Percentiles rank a stretch among this genome's conserved stretches.
phyloP scores from a whole-genome alignment of 2,113 vertebrate genomes.

The Pycnonotus jocosus region DNA sequence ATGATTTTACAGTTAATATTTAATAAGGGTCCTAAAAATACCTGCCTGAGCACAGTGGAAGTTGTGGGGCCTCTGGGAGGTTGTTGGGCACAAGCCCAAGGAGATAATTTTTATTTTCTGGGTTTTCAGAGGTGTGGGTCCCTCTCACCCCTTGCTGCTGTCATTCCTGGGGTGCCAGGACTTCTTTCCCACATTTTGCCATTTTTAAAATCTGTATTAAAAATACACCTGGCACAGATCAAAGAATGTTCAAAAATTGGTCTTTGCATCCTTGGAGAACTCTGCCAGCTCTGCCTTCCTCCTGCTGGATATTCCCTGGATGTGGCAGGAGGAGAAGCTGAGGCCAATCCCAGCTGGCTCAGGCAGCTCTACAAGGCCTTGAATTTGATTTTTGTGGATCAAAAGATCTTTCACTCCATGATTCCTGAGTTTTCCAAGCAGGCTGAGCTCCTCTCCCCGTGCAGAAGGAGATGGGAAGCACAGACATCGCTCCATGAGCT shows the following conservation, averaged over 20 bases:
- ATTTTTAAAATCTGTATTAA: neutral
- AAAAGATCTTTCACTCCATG: neutral
- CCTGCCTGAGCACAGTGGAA: neutral
- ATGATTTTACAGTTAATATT: neutral
- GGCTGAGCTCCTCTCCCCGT: neutral
- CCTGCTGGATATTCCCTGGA: accelerated
- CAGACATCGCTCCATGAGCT: accelerated
- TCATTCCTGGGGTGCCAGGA: neutral
- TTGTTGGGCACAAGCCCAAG: neutral
- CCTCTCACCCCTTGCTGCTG: neutral
- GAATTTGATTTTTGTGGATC: neutral
- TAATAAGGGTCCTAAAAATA: neutral
- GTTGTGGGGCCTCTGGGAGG: neutral
- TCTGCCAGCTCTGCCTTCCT: neutral
- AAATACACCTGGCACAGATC: neutral
- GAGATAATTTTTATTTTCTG: neutral
- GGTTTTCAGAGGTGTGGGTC: neutral
- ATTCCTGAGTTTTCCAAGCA: neutral
- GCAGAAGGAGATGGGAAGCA: neutral
- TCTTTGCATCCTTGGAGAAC: neutral
- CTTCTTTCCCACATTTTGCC: neutral
- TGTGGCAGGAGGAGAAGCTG: neutral
- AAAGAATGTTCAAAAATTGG: neutral
- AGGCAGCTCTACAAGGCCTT: neutral
- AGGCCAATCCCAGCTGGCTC: neutral